Conservation (phyloP, 1,140 invertebrate genomes). For the Formica exsecta region DNA sequence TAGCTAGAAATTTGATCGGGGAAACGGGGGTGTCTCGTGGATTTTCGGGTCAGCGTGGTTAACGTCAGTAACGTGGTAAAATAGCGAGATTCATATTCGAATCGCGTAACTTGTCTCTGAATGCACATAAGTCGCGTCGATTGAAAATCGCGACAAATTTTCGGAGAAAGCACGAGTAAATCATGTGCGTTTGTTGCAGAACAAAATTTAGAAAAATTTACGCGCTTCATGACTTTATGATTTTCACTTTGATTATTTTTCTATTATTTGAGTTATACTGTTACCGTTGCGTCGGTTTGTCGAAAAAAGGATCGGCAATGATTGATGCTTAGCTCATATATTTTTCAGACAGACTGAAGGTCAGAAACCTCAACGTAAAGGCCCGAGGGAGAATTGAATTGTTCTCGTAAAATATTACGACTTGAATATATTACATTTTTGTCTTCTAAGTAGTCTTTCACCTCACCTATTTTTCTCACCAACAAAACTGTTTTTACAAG, state of each 20-base stretch:
- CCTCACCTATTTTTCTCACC: no score
- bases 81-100: constrained; percentile 29
- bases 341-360: background rate
- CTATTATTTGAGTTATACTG: background rate
- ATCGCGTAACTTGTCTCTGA: background rate
- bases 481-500: background rate
- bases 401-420: background rate
- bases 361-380: background rate
- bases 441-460: background rate
- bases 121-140: background rate
- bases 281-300: background rate
- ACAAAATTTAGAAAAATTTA: background rate
- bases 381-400: background rate
- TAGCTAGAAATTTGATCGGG: constrained; percentile 50
- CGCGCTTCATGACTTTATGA: background rate
- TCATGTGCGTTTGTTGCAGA: background rate
- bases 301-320: background rate
- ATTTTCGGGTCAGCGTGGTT: constrained; percentile 43
- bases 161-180: background rate
- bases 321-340: background rate
- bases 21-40: constrained; percentile 23
- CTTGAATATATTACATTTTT: background rate
- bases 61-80: background rate
- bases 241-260: background rate
- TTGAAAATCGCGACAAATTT: background rate